Conservation (phyloP, 2,888 invertebrate genomes). For the Lissocephala sabroskyi region DNA sequence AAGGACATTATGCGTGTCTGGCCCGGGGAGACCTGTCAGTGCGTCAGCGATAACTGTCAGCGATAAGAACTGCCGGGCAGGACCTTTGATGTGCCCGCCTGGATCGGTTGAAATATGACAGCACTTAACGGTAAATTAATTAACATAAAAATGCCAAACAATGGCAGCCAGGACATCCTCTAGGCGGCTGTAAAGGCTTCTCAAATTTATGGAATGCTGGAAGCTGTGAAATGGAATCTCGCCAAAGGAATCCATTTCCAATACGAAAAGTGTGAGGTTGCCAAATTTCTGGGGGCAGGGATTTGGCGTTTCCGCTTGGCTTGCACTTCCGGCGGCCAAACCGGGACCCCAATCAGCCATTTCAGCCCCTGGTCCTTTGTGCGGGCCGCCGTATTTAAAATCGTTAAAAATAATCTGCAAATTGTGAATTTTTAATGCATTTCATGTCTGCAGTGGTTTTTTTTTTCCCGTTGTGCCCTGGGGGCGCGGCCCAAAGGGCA, state of each 20-base stretch:
- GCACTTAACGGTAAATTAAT: constrained; percentile 53
- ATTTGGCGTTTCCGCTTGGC: too few species aligned
- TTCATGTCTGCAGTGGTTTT: constrained; percentile 45
- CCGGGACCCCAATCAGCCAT: too few species aligned
- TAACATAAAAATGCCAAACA: constrained; percentile 41
- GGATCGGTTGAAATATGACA: constrained; percentile 38
- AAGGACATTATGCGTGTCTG: too few species aligned
- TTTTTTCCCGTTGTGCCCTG: neutral
- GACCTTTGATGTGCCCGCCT: neutral
- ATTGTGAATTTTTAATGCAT: constrained; percentile 63
- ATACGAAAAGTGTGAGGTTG: too few species aligned
- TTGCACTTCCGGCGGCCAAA: too few species aligned
- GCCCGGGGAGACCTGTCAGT: too few species aligned
- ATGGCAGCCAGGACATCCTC: too few species aligned
- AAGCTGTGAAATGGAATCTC: too few species aligned
- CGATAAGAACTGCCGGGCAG: neutral
- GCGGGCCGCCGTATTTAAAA: constrained; percentile 45
- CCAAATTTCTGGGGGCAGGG: too few species aligned
- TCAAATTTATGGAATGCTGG: too few species aligned
- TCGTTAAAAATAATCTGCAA: constrained; percentile 63
- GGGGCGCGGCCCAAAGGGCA: constrained; percentile 35
- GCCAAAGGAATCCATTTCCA: too few species aligned
- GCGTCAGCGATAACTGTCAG: neutral
- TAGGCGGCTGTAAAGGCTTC: too few species aligned
- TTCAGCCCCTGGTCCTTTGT: neutral